Evolutionary conservation across 2,113 vertebrate genomes (phyloP), one percentile per base, ranked within the genome.

Genomic region (Pseudorasbora parva): DNA sequence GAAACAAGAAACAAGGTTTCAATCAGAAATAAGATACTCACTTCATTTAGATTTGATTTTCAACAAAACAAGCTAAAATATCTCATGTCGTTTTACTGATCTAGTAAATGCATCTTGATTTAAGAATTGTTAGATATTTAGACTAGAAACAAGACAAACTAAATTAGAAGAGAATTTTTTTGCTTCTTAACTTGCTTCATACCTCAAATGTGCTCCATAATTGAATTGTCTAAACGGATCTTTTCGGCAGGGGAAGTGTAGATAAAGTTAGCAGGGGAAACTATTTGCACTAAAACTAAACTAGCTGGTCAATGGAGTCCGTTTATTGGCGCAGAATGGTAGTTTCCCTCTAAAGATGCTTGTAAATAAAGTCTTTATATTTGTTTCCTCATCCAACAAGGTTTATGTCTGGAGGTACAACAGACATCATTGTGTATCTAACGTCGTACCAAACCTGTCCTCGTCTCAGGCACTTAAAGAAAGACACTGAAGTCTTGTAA

Each of bases 391-490:
- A 23, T 59, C 37, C 23, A 47, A 14, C n/a, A 37, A 56, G 33
- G 9, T 85, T 78, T 80, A 30, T 81, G 51, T 82, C 45, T 30
- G 51, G 62, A 57, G 27, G 75, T 68, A 83, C 43, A 87, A 76
- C 75, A 71, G 68, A 51, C 41, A n/a, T 25, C 80, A 85, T 88
- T 88, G 85, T 84, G 66, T 33, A 27, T 25, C 19, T 27, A 59
- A 78, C 86, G 3, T 30, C 30, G 30, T 30, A 30, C 3, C 30
- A 2, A 30, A 30, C 30, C 82, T 86, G 88, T 89, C 91, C 88
- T 88, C 82, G 88, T 92, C 92, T 93, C 91, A 91, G 90, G 89
- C 91, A 93, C 91, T 94, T 93, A 92, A 78, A 90, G 88, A 82
- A 82, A 90, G 89, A 93, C 89, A 89, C 89, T 87, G 87, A 75